Conservation (phyloP, 2,113 vertebrate genomes). For the Columbina picui region DNA sequence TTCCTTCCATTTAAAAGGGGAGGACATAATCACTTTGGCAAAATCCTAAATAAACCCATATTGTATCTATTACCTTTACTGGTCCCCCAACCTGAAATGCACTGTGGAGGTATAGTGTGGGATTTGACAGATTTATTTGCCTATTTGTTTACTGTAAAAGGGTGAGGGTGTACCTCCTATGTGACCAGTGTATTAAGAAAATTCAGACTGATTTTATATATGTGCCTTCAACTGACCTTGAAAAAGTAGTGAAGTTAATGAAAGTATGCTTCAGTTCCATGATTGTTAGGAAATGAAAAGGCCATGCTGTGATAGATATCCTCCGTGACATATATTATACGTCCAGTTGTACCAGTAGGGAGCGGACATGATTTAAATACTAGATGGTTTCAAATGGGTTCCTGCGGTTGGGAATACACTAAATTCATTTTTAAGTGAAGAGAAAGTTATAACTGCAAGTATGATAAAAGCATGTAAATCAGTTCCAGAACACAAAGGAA, state of each 20-base stretch:
- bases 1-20: slow-evolving; percentile 1
- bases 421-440: slow-evolving; percentile 22
- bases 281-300: slow-evolving; percentile 42
- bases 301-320: slow-evolving; percentile 34
- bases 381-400: background rate
- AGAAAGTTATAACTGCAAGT: background rate
- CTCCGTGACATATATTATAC: background rate
- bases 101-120: background rate
- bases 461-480: background rate
- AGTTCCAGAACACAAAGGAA: background rate
- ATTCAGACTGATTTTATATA: slow-evolving; percentile 15
- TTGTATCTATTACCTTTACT: background rate
- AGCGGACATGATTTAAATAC: slow-evolving; percentile 52
- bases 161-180: background rate
- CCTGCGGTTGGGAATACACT: background rate
- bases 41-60: background rate
- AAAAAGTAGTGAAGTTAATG: slow-evolving; percentile 26
- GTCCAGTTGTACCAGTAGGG: slow-evolving; percentile 44
- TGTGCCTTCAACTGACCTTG: slow-evolving; percentile 35
- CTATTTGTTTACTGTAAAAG: slow-evolving; percentile 16
- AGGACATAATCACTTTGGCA: background rate
- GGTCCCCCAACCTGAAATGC: background rate
- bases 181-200: background rate
- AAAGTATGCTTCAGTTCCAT: slow-evolving; percentile 13
- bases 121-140: slow-evolving; percentile 10